Base-by-base conservation (phyloP, 2,113 vertebrate genomes). In the Nymphicus hollandicus region DNA sequence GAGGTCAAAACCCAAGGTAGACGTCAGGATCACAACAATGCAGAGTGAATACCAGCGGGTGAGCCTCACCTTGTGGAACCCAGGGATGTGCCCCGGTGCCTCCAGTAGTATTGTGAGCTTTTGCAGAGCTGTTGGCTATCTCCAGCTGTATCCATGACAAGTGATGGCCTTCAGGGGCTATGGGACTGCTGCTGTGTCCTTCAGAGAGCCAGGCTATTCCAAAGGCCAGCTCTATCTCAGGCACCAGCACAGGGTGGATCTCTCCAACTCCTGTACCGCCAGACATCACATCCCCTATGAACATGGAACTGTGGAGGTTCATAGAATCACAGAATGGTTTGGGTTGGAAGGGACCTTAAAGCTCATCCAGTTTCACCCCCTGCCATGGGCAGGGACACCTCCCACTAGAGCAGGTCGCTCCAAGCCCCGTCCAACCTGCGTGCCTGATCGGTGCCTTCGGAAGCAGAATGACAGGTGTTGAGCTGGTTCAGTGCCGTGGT, bases 401-500 rank as follows among this genome's bases (percentile, higher is more conserved):
- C 24, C 33, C n/a, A 24, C 33, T 35, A 35, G 33, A 35, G 13
- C 56, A 35, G 56, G 33, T 35, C 35, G 13, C 56, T 35, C 56
- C 56, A 35, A 35, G 56, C 22, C 33, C 14, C 9, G 14, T 58
- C 56, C 33, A 58, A 10, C 56, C 33, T 35, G 33, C 14, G 6
- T 58, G 56, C 22, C 33, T 24, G 22, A 24, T 24, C 15, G 56
- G 22, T 24, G 56, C 56, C 56, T 58, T 58, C 56, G 24, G 33
- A 58, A n/a, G 6, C 35, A 14, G 44, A 17, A 41, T 3, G 31
- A 44, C 56, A 11, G 41, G 11, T 3, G 11, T 22, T 31, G 1
- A 1, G 14, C 35, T 3, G 22, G 39, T 37, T 37, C 22, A 7
- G 13, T 4, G 17, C 20, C 2, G 0, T 2, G 11, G 22, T 13